phyloP scores from a whole-genome alignment of 2,888 invertebrate species.

The Fragum sueziense region DNA sequence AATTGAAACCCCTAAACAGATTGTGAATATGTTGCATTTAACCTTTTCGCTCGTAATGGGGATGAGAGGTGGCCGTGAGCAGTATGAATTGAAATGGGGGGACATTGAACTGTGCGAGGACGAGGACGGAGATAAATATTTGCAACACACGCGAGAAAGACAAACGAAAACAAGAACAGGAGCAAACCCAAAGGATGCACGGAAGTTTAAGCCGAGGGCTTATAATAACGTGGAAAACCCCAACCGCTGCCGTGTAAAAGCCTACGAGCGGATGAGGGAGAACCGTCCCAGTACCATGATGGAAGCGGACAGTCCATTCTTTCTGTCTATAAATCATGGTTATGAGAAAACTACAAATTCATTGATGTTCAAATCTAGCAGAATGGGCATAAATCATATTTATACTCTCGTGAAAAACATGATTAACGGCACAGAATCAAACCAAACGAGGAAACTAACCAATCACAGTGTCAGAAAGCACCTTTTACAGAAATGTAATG shows the following conservation, averaged over 20 bases:
- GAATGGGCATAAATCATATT: constrained; percentile 27
- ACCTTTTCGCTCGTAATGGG: constrained; percentile 26
- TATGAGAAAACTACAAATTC: not conserved
- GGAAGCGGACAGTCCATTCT: constrained; percentile 13
- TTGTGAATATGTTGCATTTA: constrained; percentile 9
- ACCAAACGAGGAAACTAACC: no score
- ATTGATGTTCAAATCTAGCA: constrained; percentile 13
- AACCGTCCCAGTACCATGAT: constrained; percentile 4
- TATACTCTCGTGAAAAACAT: constrained; percentile 14
- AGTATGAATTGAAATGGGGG: constrained; percentile 20
- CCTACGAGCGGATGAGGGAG: constrained; percentile 5
- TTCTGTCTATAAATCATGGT: constrained; percentile 9
- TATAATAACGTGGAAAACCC: constrained; percentile 18
- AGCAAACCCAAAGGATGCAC: not conserved
- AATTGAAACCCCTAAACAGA: not conserved
- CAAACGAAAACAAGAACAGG: constrained; percentile 29
- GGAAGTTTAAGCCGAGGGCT: constrained; percentile 24
- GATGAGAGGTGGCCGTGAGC: constrained; percentile 29
- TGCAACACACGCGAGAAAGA: constrained; percentile 22
- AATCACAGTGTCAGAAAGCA: no score
- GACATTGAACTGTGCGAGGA: constrained; percentile 21
- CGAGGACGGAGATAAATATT: constrained; percentile 20
- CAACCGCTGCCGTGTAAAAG: constrained; percentile 8
- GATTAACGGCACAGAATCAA: no score
- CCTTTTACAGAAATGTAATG: no score